Evolutionary conservation across 2,888 invertebrate species (phyloP).

Genomic region (Noctua janthina): DNA sequence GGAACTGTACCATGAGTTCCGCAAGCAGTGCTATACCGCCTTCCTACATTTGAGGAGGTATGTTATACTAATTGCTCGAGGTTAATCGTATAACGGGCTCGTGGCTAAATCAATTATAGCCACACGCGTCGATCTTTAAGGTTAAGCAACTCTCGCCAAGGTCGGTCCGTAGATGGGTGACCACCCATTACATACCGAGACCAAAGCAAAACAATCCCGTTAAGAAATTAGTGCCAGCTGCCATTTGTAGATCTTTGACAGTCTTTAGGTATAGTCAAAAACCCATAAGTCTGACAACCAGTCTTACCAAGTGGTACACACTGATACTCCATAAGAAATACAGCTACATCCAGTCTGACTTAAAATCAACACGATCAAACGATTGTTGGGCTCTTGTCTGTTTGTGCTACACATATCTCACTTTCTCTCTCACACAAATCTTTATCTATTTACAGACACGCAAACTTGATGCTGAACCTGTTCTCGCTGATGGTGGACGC

Average conservation of each 20-base stretch:
- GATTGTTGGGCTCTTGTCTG: not conserved
- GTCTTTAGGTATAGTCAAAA: not conserved
- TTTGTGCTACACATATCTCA: not conserved
- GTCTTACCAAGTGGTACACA: not conserved
- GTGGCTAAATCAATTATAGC: not conserved
- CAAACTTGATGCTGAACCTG: constrained; percentile 98
- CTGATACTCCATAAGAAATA: not conserved
- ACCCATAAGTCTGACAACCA: not conserved
- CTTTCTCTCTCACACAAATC: too few species aligned
- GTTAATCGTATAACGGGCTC: not conserved
- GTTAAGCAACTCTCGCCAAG: not conserved
- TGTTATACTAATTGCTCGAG: not conserved
- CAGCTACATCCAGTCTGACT: not conserved
- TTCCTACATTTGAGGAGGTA: constrained; percentile 97
- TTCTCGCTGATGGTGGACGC: constrained; percentile 99
- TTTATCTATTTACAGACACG: constrained; percentile 91
- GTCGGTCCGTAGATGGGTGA: not conserved
- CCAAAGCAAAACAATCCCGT: not conserved
- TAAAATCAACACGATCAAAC: not conserved
- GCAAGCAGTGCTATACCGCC: constrained; percentile 98
- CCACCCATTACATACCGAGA: not conserved
- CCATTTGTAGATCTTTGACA: not conserved
- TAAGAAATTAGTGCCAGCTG: not conserved
- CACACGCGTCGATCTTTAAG: not conserved
- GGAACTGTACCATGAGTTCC: constrained; percentile 98